These are phyloP conservation scores for Onthophagus sagittarius DNA, from an alignment of 2,888 invertebrate species.

Conservation along the genomic window DNA sequence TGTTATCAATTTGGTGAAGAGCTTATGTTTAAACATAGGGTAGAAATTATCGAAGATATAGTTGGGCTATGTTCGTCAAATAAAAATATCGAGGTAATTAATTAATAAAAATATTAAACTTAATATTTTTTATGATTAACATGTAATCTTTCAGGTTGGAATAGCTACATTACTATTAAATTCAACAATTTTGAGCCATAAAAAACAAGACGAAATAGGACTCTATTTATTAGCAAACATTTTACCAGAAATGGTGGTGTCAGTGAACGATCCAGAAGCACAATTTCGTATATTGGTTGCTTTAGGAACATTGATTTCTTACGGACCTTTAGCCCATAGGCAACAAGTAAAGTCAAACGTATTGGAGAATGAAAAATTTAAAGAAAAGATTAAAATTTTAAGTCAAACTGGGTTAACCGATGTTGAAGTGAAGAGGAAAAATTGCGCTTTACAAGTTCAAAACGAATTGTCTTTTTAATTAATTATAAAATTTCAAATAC, in stretches of 20 bases:
- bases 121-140: background rate
- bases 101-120: background rate
- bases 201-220: constrained; percentile 52
- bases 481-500: background rate
- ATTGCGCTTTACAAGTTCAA: constrained; percentile 42
- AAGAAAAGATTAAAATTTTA: constrained; percentile 42
- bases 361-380: constrained; percentile 38
- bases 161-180: constrained; percentile 70
- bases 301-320: constrained; percentile 64
- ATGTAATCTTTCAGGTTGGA: constrained; percentile 60
- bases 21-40: constrained; percentile 56
- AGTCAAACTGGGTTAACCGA: constrained; percentile 47
- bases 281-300: constrained; percentile 73
- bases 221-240: constrained; percentile 54
- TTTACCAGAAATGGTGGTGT: constrained; percentile 54
- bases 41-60: constrained; percentile 54
- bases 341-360: constrained; percentile 49
- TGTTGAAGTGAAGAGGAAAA: constrained; percentile 50
- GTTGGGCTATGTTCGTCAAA: constrained; percentile 44
- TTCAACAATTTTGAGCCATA: constrained; percentile 61
- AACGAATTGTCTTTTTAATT: constrained; percentile 22
- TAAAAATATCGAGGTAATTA: constrained; percentile 30
- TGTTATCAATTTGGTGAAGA: constrained; percentile 63
- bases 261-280: constrained; percentile 66
- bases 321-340: constrained; percentile 50